These are phyloP conservation scores for Dusona sp. DNA, from an alignment of 2,888 invertebrate genomes.

Conservation along the genomic window DNA sequence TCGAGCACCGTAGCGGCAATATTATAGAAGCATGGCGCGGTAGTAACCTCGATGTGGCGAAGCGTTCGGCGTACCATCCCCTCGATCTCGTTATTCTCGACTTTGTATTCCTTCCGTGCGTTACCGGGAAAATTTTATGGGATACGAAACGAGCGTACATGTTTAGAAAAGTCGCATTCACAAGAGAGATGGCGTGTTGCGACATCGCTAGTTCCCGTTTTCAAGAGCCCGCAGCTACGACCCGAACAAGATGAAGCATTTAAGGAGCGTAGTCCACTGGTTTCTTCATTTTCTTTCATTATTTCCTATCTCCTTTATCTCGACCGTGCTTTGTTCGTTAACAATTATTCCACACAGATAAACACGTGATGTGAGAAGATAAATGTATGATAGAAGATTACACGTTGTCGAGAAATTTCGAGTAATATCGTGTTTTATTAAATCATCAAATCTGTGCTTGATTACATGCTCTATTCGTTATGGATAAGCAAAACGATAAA, in stretches of 20 bases:
- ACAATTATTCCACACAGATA: background rate
- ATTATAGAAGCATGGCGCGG: conserved; percentile 5
- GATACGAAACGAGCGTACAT: conserved; percentile 35
- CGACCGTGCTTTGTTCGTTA: background rate
- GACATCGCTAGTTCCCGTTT: background rate
- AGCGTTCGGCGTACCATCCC: background rate
- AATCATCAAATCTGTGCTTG: no score
- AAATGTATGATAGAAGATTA: background rate
- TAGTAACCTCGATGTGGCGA: background rate
- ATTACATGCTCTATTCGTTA: no score
- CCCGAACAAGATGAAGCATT: background rate
- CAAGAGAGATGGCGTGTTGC: background rate
- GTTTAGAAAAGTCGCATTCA: conserved; percentile 40
- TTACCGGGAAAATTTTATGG: conserved; percentile 51
- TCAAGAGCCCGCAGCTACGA: background rate
- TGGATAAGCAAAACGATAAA: no score
- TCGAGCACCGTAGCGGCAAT: conserved; percentile 4
- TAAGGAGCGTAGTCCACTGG: background rate
- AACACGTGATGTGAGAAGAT: no score
- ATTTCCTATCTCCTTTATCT: background rate
- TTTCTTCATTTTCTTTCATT: background rate
- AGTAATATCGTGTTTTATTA: no score
- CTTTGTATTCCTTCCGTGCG: conserved; percentile 55
- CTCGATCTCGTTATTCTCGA: conserved; percentile 12
- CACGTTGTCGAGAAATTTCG: background rate